phyloP scores from a whole-genome alignment of 2,888 invertebrate genomes.

The Andrena bucephala region DNA sequence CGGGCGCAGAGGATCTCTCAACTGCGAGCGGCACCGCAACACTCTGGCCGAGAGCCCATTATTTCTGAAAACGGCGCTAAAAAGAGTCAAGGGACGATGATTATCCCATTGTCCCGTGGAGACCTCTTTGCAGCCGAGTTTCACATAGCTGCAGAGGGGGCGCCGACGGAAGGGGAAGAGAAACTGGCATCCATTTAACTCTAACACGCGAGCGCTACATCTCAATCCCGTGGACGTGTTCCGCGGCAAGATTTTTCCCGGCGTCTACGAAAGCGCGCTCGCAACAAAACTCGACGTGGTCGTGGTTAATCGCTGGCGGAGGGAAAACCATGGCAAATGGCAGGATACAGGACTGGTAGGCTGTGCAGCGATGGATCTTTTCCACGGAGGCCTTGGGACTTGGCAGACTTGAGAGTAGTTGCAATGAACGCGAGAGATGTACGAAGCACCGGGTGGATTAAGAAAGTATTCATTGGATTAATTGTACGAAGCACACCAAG shows the following conservation, averaged over 20 bases:
- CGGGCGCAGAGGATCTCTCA: background rate
- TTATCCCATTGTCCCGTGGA: slow-evolving; percentile 18
- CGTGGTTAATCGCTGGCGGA: slow-evolving; percentile 1
- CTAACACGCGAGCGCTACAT: slow-evolving; percentile 17
- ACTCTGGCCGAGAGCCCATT: background rate
- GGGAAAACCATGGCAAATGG: slow-evolving; percentile 23
- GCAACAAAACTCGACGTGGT: slow-evolving; percentile 10
- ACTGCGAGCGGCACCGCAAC: background rate
- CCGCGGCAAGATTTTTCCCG: background rate
- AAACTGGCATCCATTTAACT: slow-evolving; percentile 23
- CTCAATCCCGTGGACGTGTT: slow-evolving; percentile 28
- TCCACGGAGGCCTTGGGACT: too few relatives aligned
- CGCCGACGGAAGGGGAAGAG: slow-evolving; percentile 17
- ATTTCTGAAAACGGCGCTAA: slow-evolving; percentile 6
- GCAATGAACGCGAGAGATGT: too few relatives aligned
- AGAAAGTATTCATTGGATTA: too few relatives aligned
- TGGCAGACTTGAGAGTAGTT: too few relatives aligned
- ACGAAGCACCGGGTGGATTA: too few relatives aligned
- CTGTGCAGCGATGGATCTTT: too few relatives aligned
- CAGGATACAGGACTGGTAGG: background rate
- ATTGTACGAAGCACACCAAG: too few relatives aligned
- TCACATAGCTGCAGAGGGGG: slow-evolving; percentile 20
- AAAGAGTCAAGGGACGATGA: background rate
- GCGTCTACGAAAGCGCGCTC: slow-evolving; percentile 11
- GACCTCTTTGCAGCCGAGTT: slow-evolving; percentile 25